Base-by-base conservation (phyloP, 2,888 invertebrate genomes). In the Steinernema hermaphroditum region DNA sequence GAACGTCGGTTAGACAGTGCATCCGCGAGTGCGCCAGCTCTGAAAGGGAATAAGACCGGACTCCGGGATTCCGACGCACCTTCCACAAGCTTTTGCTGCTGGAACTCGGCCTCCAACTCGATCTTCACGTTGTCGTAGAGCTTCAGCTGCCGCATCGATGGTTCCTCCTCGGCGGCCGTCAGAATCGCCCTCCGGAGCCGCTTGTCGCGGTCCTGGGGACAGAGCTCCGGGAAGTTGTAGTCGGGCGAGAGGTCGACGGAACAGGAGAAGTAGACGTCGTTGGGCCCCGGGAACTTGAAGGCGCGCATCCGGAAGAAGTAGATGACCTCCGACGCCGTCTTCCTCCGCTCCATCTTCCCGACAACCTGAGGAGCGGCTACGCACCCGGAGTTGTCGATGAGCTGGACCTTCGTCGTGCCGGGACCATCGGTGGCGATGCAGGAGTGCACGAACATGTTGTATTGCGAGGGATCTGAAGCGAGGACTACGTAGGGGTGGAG, bases 211-310 rank as follows among this genome's bases (percentile, higher is more conserved):
- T 2, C 32, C 37, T 32, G 41, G 44, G 44, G 34, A 43, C 78
- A 76, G 16, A 75, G 68, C 43, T 81, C 83, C 24, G 83, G 80
- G 29, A 83, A 83, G 43, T 76, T 74, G 74, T 78, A 80, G 46
- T 73, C 76, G 8, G 80, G 80, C 43, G 86, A 86, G 50, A 85
- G 74, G 72, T 86, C 86, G 29, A 86, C 84, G 1, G 83, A 81
- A 70, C 86, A 86, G 8, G 84, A 82, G 75, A 86, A 86, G 75
- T 85, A 86, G 34, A 86, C 86, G 74, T 86, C 86, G 69, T 82
- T 80, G 1, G 83, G 82, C 2, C 82, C 83, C 16, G 86, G 86
- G 69, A 86, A 86, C 71, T 82, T 81, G 74, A 81, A 81, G 0
- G 82, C 80, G 12, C 71, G 68, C 72, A 80, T 68, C 16, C 62